Conservation (phyloP, 2,113 vertebrate genomes). For the Eptesicus fuscus region DNA sequence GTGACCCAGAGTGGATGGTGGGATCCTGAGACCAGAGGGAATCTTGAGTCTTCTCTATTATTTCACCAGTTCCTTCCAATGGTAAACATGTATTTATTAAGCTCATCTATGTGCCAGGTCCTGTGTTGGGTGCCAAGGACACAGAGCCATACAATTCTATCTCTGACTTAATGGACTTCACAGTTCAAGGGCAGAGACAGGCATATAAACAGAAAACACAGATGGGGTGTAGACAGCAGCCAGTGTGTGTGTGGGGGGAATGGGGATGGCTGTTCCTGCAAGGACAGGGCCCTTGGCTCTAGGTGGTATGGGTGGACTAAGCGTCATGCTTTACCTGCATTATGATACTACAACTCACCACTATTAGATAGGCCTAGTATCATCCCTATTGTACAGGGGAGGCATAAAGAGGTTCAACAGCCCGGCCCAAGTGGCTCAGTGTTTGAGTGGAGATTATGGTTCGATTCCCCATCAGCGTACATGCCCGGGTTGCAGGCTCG, state of each 20-base stretch:
- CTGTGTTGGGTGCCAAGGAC: background rate
- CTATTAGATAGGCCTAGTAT: background rate
- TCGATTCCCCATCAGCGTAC: too few species aligned
- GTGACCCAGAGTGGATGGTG: background rate
- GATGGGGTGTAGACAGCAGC: background rate
- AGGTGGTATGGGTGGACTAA: background rate
- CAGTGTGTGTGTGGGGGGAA: too few species aligned
- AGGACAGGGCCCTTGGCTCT: background rate
- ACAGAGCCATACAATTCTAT: background rate
- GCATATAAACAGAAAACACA: background rate
- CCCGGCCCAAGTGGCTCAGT: too few species aligned
- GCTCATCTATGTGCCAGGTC: background rate
- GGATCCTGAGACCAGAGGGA: background rate
- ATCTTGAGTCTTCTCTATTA: background rate
- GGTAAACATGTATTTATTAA: background rate
- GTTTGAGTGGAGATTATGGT: too few species aligned
- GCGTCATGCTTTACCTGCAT: background rate
- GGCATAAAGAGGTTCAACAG: background rate
- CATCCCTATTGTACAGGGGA: background rate
- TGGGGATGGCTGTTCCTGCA: background rate
- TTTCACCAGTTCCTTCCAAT: conserved; percentile 1
- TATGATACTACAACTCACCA: background rate
- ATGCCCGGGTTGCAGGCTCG: too few species aligned
- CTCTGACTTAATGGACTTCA: background rate
- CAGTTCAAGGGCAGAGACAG: background rate